phyloP scores from a whole-genome alignment of 2,113 vertebrate genomes.

The Oncorhynchus masou region DNA sequence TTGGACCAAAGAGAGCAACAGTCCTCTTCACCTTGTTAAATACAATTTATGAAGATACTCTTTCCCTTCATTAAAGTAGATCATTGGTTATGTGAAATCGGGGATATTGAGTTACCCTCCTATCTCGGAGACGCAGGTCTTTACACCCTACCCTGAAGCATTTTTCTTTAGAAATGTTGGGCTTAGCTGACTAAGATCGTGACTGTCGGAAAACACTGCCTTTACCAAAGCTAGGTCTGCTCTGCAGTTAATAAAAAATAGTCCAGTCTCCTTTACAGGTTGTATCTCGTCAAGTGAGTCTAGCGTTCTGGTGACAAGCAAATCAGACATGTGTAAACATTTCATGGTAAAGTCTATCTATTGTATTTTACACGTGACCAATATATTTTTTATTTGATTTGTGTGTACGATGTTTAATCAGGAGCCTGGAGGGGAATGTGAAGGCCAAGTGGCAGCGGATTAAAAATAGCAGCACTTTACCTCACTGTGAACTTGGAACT shows the following conservation, averaged over 20 bases:
- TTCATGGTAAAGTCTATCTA: no score
- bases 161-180: background rate
- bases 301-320: background rate
- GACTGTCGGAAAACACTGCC: background rate
- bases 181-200: background rate
- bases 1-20: no score
- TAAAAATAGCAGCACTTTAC: slow-evolving; percentile 22
- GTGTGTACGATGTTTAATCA: background rate
- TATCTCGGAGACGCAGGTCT: no score
- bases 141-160: no score
- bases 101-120: no score
- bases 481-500: slow-evolving; percentile 4
- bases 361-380: no score
- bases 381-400: no score
- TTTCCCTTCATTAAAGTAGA: no score
- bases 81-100: no score
- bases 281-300: background rate
- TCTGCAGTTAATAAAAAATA: background rate
- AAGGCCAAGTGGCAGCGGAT: slow-evolving; percentile 6
- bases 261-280: background rate
- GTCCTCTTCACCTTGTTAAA: no score
- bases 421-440: background rate
- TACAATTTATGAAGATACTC: no score
- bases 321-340: background rate
- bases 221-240: background rate